Evolutionary conservation across 2,888 invertebrate species (phyloP).

Genomic region (Homarus gammarus): DNA sequence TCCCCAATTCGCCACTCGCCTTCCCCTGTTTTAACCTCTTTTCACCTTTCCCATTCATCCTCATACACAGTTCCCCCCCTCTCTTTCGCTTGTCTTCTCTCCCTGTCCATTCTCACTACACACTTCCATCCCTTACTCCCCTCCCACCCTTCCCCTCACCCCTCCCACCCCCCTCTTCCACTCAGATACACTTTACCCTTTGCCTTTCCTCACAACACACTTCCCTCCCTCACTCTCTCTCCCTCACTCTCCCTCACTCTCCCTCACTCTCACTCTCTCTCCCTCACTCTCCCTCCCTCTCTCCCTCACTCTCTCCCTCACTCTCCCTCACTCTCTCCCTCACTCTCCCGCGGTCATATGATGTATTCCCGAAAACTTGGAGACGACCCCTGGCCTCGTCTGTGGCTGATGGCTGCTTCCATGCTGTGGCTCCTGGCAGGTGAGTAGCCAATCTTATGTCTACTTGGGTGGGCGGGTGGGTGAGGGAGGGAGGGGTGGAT

Average conservation of each 20-base stretch:
- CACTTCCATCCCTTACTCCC: neutral
- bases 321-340: neutral
- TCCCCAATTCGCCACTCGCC: no score
- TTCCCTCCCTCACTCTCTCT: neutral
- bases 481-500: no score
- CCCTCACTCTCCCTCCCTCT: neutral
- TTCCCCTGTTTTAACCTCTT: neutral
- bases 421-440: slow-evolving; percentile 31
- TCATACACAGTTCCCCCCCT: neutral
- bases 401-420: slow-evolving; percentile 34
- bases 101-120: neutral
- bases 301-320: neutral
- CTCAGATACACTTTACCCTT: neutral
- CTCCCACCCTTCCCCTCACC: neutral
- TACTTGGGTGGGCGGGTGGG: neutral
- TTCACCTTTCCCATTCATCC: neutral
- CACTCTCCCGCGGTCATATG: neutral
- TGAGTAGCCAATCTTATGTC: slow-evolving; percentile 6
- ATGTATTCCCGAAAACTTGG: slow-evolving; percentile 39
- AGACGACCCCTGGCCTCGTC: slow-evolving; percentile 16
- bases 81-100: no score
- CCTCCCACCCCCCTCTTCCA: neutral
- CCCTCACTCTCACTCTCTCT: no score
- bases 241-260: no score
- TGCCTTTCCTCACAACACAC: neutral